These are phyloP conservation scores for Erpobdella octoculata DNA, from an alignment of 2,888 invertebrate species.

Conservation along the genomic window DNA sequence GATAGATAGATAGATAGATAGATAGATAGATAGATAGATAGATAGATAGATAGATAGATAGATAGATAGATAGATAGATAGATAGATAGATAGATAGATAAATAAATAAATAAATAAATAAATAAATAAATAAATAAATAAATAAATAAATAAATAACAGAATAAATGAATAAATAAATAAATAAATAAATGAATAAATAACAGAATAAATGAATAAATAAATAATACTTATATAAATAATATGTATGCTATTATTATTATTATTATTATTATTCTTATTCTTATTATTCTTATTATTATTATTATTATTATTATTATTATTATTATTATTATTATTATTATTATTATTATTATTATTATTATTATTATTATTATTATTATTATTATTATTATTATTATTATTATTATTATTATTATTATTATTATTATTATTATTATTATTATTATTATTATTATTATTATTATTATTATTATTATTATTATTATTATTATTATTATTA, in stretches of 20 bases:
- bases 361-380: conserved; percentile 19
- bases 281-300: conserved; percentile 12
- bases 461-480: conserved; percentile 18
- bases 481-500: conserved; percentile 8
- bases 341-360: conserved; percentile 19
- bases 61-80: not conserved
- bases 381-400: conserved; percentile 19
- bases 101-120: not conserved
- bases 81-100: not conserved
- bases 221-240: not conserved
- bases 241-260: not conserved
- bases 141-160: not conserved
- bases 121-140: not conserved
- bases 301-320: conserved; percentile 17
- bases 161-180: not conserved
- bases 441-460: conserved; percentile 15
- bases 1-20: not conserved
- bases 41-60: not conserved
- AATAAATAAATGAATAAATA: not conserved
- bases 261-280: not conserved
- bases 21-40: not conserved
- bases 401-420: conserved; percentile 19
- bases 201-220: not conserved
- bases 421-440: conserved; percentile 19
- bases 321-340: conserved; percentile 19